A percentile compares a stretch with the other conserved stretches of the same genome.
phyloP scores from a whole-genome alignment of 2,888 invertebrate species.

The Tanypteryx hageni region DNA sequence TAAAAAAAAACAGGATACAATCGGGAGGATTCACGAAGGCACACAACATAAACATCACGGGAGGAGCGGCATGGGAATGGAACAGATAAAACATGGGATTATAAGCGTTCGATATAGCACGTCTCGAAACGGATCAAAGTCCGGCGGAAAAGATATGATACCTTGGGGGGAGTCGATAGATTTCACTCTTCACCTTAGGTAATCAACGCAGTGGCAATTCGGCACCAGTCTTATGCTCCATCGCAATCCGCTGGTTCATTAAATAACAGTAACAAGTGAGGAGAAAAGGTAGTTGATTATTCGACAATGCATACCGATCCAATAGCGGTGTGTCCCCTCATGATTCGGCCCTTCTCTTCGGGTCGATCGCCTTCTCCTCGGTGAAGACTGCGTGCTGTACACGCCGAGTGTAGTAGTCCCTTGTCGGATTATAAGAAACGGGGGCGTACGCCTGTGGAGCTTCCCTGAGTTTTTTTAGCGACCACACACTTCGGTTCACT shows the following conservation, averaged over 20 bases:
- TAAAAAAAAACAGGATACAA: too few relatives aligned
- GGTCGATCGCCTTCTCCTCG: neutral
- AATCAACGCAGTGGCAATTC: too few relatives aligned
- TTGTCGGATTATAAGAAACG: constrained; percentile 1
- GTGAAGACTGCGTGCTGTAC: neutral
- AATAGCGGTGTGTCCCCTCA: constrained; percentile 49
- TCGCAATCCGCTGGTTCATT: neutral
- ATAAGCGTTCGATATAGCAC: too few relatives aligned
- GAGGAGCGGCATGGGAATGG: too few relatives aligned
- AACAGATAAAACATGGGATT: too few relatives aligned
- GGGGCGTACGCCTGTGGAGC: neutral
- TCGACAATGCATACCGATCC: constrained; percentile 43
- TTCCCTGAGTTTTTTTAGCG: neutral
- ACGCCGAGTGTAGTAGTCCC: neutral
- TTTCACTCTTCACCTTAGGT: neutral
- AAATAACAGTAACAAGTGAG: neutral
- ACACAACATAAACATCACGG: too few relatives aligned
- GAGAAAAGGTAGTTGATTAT: neutral
- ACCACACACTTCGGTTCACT: constrained; percentile 40
- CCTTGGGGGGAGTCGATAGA: neutral
- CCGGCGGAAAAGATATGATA: neutral
- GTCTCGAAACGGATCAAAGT: neutral
- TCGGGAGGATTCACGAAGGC: too few relatives aligned
- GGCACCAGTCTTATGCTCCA: too few relatives aligned
- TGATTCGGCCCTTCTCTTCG: constrained; percentile 40